Evolutionary conservation across 2,888 invertebrate species (phyloP).

Genomic region (Psylliodes chrysocephalus): DNA sequence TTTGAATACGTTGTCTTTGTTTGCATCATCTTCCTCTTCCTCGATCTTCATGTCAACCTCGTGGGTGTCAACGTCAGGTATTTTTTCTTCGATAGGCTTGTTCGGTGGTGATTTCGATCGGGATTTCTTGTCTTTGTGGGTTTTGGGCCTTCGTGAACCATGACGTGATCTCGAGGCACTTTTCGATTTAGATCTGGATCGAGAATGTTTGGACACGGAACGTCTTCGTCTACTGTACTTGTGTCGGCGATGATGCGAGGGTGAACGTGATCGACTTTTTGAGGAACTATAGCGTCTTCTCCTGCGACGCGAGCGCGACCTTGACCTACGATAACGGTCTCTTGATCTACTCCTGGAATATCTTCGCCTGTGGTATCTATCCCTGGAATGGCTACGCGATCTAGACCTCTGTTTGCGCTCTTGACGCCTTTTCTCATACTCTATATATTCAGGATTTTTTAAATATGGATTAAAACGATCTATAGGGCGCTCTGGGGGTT

Average conservation of each 20-base stretch:
- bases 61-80: slow-evolving; percentile 38
- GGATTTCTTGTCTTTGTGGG: slow-evolving; percentile 22
- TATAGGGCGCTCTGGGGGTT: slow-evolving; percentile 42
- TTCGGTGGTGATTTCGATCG: slow-evolving; percentile 4
- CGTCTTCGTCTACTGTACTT: slow-evolving; percentile 32
- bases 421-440: slow-evolving; percentile 49
- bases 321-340: slow-evolving; percentile 42
- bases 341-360: slow-evolving; percentile 48
- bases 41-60: slow-evolving; percentile 50
- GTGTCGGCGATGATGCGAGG: slow-evolving; percentile 35
- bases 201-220: slow-evolving; percentile 35
- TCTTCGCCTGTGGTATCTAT: slow-evolving; percentile 42
- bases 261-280: slow-evolving; percentile 36
- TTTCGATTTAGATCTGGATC: slow-evolving; percentile 48
- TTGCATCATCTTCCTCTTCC: slow-evolving; percentile 54
- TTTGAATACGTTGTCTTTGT: slow-evolving; percentile 70
- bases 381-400: slow-evolving; percentile 47
- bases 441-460: slow-evolving; percentile 57
- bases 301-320: slow-evolving; percentile 46
- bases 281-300: slow-evolving; percentile 44
- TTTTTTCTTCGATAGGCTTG: slow-evolving; percentile 29
- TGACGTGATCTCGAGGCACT: slow-evolving; percentile 43
- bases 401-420: slow-evolving; percentile 36
- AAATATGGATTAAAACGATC: slow-evolving; percentile 57
- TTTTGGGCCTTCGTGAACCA: slow-evolving; percentile 22